Conservation (phyloP, 2,888 invertebrate genomes). For the Geophilus truncorum region DNA sequence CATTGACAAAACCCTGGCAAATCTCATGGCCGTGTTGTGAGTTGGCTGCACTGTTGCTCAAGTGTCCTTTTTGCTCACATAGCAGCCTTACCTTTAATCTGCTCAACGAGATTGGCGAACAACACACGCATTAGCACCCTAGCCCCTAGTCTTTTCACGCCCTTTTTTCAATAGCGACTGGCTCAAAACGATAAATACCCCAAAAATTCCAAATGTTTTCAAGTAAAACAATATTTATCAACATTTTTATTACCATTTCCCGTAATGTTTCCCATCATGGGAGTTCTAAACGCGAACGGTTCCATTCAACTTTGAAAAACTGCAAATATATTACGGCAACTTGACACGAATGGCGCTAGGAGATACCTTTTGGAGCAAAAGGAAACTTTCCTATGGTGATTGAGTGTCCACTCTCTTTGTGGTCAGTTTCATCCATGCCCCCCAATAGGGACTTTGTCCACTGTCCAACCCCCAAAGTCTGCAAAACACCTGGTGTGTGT, state of each 20-base stretch:
- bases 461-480: constrained; percentile 20
- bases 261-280: no score
- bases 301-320: not conserved
- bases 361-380: not conserved
- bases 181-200: not conserved
- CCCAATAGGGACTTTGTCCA: constrained; percentile 20
- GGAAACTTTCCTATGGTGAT: not conserved
- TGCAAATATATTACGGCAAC: not conserved
- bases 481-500: constrained; percentile 15
- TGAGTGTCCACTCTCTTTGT: constrained; percentile 12
- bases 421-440: constrained; percentile 1
- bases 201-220: not conserved
- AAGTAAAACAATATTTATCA: not conserved
- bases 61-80: constrained; percentile 22
- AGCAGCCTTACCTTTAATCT: constrained; percentile 21
- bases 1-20: constrained; percentile 5
- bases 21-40: constrained; percentile 3
- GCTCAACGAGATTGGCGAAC: constrained; percentile 16
- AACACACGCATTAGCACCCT: not conserved
- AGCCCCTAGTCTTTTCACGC: constrained; percentile 2
- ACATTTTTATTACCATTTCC: not conserved
- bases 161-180: not conserved
- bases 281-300: not conserved
- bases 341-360: not conserved
- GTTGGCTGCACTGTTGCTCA: constrained; percentile 9